Evolutionary conservation across 1,140 invertebrate genomes (phyloP), one percentile per base, ranked within the genome.

Genomic region (Drosophila ohnishii): DNA sequence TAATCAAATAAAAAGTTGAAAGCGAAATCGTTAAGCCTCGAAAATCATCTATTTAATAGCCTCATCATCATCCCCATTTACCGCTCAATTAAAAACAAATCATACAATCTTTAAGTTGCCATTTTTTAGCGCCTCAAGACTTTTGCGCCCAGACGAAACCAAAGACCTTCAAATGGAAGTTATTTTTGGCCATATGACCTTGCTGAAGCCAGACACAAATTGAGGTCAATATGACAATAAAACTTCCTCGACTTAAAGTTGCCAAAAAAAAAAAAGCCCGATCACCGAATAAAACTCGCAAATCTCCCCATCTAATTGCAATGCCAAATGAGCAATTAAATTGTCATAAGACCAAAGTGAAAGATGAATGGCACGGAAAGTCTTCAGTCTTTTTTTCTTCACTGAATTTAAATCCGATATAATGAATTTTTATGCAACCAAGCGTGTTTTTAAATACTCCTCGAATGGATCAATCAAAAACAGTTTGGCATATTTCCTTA

Each of bases 281-380:
- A 62, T 57, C 35, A 53, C 25, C 48, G 16, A 53, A 55, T 60
- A 82, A 60, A 67, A 75, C 51, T 25, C 60, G 57, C 75, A 63
- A 78, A 76, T 61, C 67, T 48, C 73, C 61, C 60, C 67, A 77
- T 85, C 74, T 67, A 82, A 85, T 63, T 69, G 62, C 80, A 84
- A 84, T 84, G 80, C 69, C 80, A 84, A 84, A 77, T 65, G 56
- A 55, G 72, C 73, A 85, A 84, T 84, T 85, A 85, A 85, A 73
- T 65, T 84, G 80, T 84, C 72, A 80, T 42, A 55, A 64, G 67
- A 59, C 42, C 70, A 55, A 59, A 65, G 42, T 45, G 28, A 74
- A 72, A 72, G 69, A 72, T 71, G 66, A 71, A 59, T 70, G 53
- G 32, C 35, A 14, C 28, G 48, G 11, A 40, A 56, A 14, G 65